These are phyloP conservation scores for Perca fluviatilis DNA, from an alignment of 2,113 vertebrate genomes.

Conservation along the genomic window DNA sequence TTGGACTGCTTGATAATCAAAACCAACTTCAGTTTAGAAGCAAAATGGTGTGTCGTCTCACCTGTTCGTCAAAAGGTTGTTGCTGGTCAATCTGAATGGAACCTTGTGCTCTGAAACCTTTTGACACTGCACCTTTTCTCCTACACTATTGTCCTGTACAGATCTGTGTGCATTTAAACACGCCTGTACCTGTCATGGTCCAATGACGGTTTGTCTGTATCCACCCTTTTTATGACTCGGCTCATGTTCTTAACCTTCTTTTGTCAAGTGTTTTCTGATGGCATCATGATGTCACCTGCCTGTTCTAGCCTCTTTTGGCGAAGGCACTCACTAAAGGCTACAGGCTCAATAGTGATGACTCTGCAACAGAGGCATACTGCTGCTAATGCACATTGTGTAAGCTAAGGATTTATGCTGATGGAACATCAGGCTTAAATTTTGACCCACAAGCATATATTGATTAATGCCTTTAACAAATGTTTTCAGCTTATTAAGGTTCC, in stretches of 20 bases:
- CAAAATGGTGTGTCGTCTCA: background rate
- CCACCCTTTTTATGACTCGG: conserved; percentile 45
- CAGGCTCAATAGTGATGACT: conserved; percentile 55
- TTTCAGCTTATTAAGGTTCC: conserved; percentile 31
- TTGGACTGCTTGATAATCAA: conserved; percentile 44
- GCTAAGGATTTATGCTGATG: conserved; percentile 67
- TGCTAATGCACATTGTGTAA: conserved; percentile 61
- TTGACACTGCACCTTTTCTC: background rate
- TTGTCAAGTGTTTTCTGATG: conserved; percentile 20
- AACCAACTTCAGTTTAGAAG: conserved; percentile 11
- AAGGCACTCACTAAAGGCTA: conserved; percentile 8
- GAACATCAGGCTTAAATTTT: conserved; percentile 47
- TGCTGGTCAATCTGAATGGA: background rate
- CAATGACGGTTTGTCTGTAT: conserved; percentile 17
- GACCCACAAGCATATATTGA: conserved; percentile 57
- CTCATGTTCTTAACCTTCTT: conserved; percentile 10
- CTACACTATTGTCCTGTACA: background rate
- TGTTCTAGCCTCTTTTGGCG: background rate
- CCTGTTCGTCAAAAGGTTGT: conserved; percentile 27
- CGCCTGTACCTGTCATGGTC: background rate
- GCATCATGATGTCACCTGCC: conserved; percentile 28
- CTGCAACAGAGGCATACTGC: conserved; percentile 33
- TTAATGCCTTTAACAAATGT: conserved; percentile 46
- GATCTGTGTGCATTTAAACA: conserved; percentile 23
- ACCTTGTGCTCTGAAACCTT: background rate